Percentiles rank a stretch among this genome's conserved stretches.
These are phyloP conservation scores for Drosophila murphyi DNA, from an alignment of 1,140 invertebrate species.

Conservation along the genomic window DNA sequence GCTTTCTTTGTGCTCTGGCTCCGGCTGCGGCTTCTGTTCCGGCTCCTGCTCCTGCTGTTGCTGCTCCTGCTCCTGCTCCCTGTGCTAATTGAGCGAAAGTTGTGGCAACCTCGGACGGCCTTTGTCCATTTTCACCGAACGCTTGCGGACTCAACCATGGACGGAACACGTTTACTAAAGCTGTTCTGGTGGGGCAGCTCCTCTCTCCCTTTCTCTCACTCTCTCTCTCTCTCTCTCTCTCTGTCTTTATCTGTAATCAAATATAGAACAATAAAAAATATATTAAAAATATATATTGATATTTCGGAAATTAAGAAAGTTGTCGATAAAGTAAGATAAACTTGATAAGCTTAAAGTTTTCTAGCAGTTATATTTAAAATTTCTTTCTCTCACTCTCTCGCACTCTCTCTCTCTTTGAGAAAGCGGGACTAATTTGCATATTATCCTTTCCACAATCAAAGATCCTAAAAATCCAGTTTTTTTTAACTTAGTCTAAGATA, in stretches of 20 bases:
- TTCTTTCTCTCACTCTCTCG: too few species aligned
- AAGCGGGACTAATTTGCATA: too few species aligned
- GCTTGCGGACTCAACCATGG: constrained; percentile 59
- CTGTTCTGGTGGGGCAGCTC: neutral
- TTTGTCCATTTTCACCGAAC: constrained; percentile 80
- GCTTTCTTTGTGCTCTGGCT: neutral
- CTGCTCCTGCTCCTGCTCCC: constrained; percentile 25
- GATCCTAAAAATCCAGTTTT: too few species aligned
- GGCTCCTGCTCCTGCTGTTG: constrained; percentile 25
- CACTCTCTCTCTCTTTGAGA: too few species aligned
- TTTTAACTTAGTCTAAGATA: too few species aligned
- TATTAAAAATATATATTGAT: too few species aligned
- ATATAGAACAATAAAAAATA: constrained; percentile 20
- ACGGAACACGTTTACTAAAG: constrained; percentile 57
- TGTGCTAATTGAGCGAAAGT: constrained; percentile 73
- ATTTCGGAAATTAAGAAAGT: too few species aligned
- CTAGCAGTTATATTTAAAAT: too few species aligned
- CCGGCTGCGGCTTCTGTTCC: neutral
- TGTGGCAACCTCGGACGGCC: constrained; percentile 72
- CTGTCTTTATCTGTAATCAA: constrained; percentile 26
- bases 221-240: neutral
- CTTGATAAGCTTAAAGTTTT: too few species aligned
- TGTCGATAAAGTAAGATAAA: too few species aligned
- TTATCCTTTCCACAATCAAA: too few species aligned
- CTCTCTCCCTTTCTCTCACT: neutral